A percentile compares a stretch with the other conserved stretches of the same genome.
phyloP scores from a whole-genome alignment of 2,888 invertebrate genomes.

The Ommatoiulus sabulosus region DNA sequence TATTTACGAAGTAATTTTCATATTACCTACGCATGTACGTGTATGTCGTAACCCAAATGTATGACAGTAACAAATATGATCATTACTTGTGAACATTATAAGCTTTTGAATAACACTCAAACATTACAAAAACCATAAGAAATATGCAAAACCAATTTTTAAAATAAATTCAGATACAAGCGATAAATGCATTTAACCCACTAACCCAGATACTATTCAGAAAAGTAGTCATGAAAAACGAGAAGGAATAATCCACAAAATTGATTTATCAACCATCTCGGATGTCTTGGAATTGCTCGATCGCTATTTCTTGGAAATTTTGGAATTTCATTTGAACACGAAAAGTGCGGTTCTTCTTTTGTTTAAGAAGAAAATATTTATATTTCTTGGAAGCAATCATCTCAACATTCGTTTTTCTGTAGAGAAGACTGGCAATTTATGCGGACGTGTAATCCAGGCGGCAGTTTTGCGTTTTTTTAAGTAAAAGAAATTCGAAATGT shows the following conservation, averaged over 20 bases:
- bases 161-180: not conserved
- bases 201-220: not conserved
- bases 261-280: constrained; percentile 23
- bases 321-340: not conserved
- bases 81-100: not conserved
- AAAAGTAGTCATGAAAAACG: not conserved
- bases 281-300: not conserved
- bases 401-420: not conserved
- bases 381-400: not conserved
- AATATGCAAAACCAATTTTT: not conserved
- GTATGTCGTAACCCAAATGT: not conserved
- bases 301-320: not conserved
- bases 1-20: not conserved
- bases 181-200: not conserved
- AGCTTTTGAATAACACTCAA: no score
- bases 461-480: not conserved
- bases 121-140: no score
- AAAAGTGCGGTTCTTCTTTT: not conserved
- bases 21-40: not conserved
- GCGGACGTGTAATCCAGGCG: not conserved
- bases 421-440: not conserved
- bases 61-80: not conserved
- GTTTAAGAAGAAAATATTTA: not conserved
- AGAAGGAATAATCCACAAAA: not conserved
- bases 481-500: not conserved